Evolutionary conservation across 2,797 vertebrate genomes (phyloP).

Genomic region (Peromyscus melanophrys): DNA sequence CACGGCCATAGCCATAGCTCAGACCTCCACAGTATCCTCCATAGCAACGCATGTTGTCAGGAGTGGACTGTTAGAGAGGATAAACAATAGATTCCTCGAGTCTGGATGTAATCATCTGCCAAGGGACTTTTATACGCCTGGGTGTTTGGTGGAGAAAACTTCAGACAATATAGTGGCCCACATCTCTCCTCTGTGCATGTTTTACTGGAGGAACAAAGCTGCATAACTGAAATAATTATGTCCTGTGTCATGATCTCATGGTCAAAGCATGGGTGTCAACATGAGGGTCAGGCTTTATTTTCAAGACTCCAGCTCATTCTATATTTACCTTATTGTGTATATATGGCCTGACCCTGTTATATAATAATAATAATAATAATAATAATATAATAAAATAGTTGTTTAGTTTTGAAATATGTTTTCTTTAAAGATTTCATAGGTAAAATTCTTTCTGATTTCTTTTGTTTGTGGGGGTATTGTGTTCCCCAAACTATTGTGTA

Average conservation of each 20-base stretch:
- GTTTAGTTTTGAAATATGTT: neutral
- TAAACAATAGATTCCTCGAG: neutral
- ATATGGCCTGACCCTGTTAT: neutral
- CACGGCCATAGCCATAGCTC: neutral
- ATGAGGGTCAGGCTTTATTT: neutral
- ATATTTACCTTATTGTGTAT: neutral
- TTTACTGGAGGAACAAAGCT: neutral
- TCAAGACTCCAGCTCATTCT: neutral
- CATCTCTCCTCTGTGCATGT: neutral
- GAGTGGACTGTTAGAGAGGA: rapidly evolving
- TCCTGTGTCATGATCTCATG: neutral
- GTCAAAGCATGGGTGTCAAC: neutral
- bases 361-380: too few relatives aligned
- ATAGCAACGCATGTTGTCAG: slow-evolving; percentile 33
- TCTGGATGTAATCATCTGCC: neutral
- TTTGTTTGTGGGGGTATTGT: too few relatives aligned
- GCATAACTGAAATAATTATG: neutral
- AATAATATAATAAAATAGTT: neutral
- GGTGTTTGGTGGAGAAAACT: neutral
- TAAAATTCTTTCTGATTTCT: neutral
- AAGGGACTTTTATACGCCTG: slow-evolving; percentile 8
- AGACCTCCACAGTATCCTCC: neutral
- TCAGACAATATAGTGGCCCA: neutral
- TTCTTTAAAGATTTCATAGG: neutral
- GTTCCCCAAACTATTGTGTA: too few relatives aligned